Evolutionary conservation across 2,888 invertebrate species (phyloP).

Genomic region (Chirona hameri): DNA sequence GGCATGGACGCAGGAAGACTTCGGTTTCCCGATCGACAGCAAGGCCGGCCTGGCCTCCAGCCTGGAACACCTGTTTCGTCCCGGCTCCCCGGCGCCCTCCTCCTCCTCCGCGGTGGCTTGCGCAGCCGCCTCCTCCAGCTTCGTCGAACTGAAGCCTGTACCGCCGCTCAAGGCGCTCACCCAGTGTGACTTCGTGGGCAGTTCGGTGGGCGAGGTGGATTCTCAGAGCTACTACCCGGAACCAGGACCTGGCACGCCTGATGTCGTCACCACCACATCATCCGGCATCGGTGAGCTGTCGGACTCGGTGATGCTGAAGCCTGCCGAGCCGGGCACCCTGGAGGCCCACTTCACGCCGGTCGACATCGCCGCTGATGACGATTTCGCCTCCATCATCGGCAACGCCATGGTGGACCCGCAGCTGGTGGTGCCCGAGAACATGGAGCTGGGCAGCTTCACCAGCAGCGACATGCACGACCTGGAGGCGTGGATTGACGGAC

Average conservation of each 20-base stretch:
- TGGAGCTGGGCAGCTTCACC: slow-evolving; percentile 36
- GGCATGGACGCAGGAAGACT: slow-evolving; percentile 40
- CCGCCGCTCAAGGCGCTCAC: slow-evolving; percentile 56
- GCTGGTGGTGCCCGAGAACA: slow-evolving; percentile 56
- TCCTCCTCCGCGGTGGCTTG: slow-evolving; percentile 31
- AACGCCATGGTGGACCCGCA: slow-evolving; percentile 64
- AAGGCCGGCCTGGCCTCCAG: neutral
- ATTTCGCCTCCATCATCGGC: slow-evolving; percentile 52
- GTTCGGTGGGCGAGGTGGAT: slow-evolving; percentile 33
- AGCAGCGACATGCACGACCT: slow-evolving; percentile 62
- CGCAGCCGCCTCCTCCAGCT: slow-evolving; percentile 41
- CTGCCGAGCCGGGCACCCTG: slow-evolving; percentile 10
- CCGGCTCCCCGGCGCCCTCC: slow-evolving; percentile 34
- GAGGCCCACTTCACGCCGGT: slow-evolving; percentile 34
- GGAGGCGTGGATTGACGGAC: slow-evolving; percentile 77
- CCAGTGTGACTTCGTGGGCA: slow-evolving; percentile 32
- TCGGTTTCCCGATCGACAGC: slow-evolving; percentile 24
- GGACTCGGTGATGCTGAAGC: slow-evolving; percentile 64
- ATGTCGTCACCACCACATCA: slow-evolving; percentile 76
- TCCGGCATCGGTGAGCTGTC: slow-evolving; percentile 69
- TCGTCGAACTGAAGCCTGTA: slow-evolving; percentile 78
- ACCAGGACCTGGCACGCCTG: slow-evolving; percentile 38
- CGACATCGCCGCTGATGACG: slow-evolving; percentile 44
- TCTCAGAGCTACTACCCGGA: slow-evolving; percentile 37
- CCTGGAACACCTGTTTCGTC: slow-evolving; percentile 33